Evolutionary conservation across 2,888 invertebrate species (phyloP).

Genomic region (Ariolimax columbianus): DNA sequence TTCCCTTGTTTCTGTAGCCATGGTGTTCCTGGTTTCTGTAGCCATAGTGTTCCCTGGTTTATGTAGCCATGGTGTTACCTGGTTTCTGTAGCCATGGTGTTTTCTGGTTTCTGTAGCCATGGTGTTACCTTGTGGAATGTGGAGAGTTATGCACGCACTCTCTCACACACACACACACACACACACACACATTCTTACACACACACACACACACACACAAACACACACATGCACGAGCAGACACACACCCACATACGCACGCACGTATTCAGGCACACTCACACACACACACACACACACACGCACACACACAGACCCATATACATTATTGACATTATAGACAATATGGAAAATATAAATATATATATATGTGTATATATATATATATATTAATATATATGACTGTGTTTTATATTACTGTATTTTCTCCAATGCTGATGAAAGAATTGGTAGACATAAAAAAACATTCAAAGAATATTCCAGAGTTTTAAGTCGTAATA

Average conservation of each 20-base stretch:
- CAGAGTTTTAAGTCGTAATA: too few relatives aligned
- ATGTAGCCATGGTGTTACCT: too few relatives aligned
- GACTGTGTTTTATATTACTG: too few relatives aligned
- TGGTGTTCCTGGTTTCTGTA: too few relatives aligned
- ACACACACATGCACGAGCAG: not conserved
- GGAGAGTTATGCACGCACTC: not conserved
- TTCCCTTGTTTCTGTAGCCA: too few relatives aligned
- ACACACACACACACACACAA: not conserved
- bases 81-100: too few relatives aligned
- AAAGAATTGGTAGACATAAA: too few relatives aligned
- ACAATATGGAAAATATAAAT: not conserved
- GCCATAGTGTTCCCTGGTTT: too few relatives aligned
- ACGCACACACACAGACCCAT: not conserved
- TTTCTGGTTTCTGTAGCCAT: too few relatives aligned
- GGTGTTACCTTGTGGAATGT: too few relatives aligned
- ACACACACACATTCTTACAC: not conserved
- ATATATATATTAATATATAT: not conserved
- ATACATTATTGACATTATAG: not conserved
- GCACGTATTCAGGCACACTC: not conserved
- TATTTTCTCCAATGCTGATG: too few relatives aligned
- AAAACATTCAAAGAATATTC: too few relatives aligned
- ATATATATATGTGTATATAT: not conserved
- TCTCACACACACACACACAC: not conserved
- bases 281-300: not conserved
- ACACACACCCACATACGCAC: not conserved